These are phyloP conservation scores for Caerostris darwini DNA, from an alignment of 1,140 invertebrate genomes.

Conservation along the genomic window DNA sequence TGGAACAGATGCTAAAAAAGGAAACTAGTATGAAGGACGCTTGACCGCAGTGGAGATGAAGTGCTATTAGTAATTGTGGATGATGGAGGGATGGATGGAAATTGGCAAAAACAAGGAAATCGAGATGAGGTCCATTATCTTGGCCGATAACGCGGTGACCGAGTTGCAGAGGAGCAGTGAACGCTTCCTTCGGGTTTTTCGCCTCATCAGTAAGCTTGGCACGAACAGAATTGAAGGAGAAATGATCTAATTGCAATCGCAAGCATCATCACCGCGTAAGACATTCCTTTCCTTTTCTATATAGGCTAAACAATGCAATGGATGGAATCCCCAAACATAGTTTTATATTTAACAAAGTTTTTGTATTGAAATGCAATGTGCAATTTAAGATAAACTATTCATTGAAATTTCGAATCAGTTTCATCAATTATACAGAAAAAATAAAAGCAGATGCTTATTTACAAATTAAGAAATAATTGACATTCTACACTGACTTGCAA, in stretches of 20 bases:
- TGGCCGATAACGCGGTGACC: constrained; percentile 41
- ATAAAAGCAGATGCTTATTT: no score
- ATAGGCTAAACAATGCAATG: no score
- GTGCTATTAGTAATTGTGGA: neutral
- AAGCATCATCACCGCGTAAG: neutral
- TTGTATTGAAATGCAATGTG: no score
- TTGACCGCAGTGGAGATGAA: constrained; percentile 11
- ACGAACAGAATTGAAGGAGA: neutral
- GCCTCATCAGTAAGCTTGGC: neutral
- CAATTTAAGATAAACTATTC: no score
- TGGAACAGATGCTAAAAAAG: constrained; percentile 40
- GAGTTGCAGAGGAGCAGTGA: neutral
- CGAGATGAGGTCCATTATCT: constrained; percentile 1
- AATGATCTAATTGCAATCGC: neutral
- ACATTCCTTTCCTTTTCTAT: constrained; percentile 47
- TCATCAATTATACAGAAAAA: no score
- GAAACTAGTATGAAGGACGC: constrained; percentile 52
- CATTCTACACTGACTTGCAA: no score
- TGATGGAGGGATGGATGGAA: neutral
- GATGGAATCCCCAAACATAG: no score
- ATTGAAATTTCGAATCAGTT: no score
- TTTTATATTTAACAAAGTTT: no score
- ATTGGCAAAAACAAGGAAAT: constrained; percentile 22
- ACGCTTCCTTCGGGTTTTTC: neutral
- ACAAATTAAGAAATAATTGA: no score